Percentiles rank a stretch among this genome's conserved stretches.
phyloP scores from a whole-genome alignment of 2,113 vertebrate genomes.

The Scartelaos histophorus region DNA sequence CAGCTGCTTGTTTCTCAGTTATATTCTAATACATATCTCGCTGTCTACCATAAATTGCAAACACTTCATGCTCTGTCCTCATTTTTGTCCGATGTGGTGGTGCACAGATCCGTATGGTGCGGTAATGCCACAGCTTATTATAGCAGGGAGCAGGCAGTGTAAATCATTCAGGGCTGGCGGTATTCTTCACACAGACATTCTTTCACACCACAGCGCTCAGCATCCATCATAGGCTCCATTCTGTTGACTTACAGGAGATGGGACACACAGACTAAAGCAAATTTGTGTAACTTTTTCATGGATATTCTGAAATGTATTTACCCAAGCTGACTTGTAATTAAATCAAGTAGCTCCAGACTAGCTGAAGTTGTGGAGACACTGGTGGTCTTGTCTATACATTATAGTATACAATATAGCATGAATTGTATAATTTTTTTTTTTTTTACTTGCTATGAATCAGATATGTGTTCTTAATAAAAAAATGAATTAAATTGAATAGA shows the following conservation, averaged over 20 bases:
- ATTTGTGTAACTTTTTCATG: not conserved
- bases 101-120: constrained; percentile 47
- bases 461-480: too few relatives aligned
- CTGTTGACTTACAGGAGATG: constrained; percentile 30
- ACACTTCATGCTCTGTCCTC: constrained; percentile 3
- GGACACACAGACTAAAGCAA: constrained; percentile 6
- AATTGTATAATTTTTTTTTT: too few relatives aligned
- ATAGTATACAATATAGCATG: too few relatives aligned
- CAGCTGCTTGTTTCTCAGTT: constrained; percentile 22
- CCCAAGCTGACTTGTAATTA: not conserved
- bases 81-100: constrained; percentile 27
- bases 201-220: constrained; percentile 49
- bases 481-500: too few relatives aligned
- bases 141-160: constrained; percentile 49
- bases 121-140: constrained; percentile 50
- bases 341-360: not conserved
- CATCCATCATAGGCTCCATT: constrained; percentile 65
- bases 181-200: constrained; percentile 51
- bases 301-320: not conserved
- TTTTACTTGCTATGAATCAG: too few relatives aligned
- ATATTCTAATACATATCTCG: constrained; percentile 22
- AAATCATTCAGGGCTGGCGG: constrained; percentile 64
- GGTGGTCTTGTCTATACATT: too few relatives aligned
- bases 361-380: too few relatives aligned
- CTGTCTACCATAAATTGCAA: not conserved